phyloP scores from a whole-genome alignment of 2,797 vertebrate genomes.

The Sarcophilus harrisii region DNA sequence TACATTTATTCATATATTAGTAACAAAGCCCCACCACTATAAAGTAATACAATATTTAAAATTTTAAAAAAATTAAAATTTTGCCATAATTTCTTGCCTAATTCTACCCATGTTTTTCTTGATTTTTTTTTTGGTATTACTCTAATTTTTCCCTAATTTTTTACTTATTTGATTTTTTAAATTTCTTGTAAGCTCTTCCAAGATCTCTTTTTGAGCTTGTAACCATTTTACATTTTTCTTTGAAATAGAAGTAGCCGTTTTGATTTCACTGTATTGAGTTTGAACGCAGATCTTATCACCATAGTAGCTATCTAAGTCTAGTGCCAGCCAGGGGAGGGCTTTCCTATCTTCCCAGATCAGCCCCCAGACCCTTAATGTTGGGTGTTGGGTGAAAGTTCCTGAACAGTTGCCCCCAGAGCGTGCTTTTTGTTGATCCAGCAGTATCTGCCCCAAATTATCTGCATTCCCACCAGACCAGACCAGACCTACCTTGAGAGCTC shows the following conservation, averaged over 20 bases:
- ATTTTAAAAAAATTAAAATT: constrained; percentile 86
- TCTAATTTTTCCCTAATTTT: neutral
- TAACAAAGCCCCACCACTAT: constrained; percentile 88
- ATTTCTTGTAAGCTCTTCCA: neutral
- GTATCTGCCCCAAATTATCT: too few relatives aligned
- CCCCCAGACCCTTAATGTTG: too few relatives aligned
- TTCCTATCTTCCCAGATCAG: too few relatives aligned
- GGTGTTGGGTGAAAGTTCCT: too few relatives aligned
- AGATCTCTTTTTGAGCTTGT: neutral
- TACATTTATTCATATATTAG: constrained; percentile 83
- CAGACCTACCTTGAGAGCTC: too few relatives aligned
- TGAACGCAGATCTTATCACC: neutral
- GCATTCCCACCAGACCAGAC: too few relatives aligned
- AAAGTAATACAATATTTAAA: constrained; percentile 86
- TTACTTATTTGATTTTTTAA: neutral
- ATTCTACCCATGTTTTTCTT: neutral
- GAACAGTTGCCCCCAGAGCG: too few relatives aligned
- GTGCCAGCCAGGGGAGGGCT: too few relatives aligned
- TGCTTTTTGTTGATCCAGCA: too few relatives aligned
- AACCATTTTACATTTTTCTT: neutral
- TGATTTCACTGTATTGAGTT: neutral
- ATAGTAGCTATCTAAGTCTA: too few relatives aligned
- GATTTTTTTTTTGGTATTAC: neutral
- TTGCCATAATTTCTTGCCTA: neutral
- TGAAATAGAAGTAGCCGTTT: neutral